Evolutionary conservation across 2,888 invertebrate species (phyloP).

Genomic region (Geophilus truncorum): DNA sequence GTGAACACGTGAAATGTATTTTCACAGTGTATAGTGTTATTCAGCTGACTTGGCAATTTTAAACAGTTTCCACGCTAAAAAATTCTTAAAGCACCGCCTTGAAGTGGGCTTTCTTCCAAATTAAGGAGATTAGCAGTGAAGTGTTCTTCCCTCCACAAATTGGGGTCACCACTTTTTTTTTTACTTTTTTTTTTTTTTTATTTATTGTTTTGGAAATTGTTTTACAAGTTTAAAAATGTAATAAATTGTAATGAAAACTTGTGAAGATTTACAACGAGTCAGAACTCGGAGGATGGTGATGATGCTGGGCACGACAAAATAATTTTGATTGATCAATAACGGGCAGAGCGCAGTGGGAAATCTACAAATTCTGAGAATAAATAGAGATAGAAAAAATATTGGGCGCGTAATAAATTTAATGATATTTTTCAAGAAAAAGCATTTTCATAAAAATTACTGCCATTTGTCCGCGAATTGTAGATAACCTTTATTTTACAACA

Average conservation of each 20-base stretch:
- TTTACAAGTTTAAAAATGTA: background rate
- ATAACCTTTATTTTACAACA: too few species aligned
- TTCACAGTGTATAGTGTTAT: background rate
- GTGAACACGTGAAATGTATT: too few species aligned
- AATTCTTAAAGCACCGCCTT: background rate
- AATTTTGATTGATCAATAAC: background rate
- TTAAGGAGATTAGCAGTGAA: background rate
- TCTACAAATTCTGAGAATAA: background rate
- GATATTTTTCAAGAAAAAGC: background rate
- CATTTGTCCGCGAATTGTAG: too few species aligned
- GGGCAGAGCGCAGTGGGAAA: background rate
- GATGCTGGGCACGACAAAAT: background rate
- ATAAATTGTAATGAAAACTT: background rate
- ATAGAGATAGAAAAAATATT: too few species aligned
- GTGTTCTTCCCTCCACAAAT: background rate
- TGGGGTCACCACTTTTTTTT: too few species aligned
- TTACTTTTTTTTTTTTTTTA: too few species aligned
- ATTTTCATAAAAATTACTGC: background rate
- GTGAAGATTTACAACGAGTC: background rate
- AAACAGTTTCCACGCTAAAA: background rate
- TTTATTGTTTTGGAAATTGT: too few species aligned
- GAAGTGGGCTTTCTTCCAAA: background rate
- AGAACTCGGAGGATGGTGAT: background rate
- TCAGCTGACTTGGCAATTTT: background rate
- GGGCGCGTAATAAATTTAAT: background rate